Evolutionary conservation across 2,797 vertebrate species (phyloP).

Genomic region (Tadarida brasiliensis): DNA sequence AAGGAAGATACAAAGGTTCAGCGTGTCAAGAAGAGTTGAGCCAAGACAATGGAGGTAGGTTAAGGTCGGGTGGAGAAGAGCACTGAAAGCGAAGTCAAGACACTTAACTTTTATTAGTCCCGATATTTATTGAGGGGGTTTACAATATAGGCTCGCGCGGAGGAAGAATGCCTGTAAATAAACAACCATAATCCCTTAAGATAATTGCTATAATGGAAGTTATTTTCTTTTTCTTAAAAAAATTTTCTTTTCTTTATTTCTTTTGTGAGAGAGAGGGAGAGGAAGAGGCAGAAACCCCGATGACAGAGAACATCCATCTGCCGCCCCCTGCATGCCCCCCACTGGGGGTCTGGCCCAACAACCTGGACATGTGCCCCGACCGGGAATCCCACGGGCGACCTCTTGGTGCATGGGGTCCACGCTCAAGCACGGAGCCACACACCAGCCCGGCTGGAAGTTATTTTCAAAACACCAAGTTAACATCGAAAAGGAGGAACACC

Average conservation of each 20-base stretch:
- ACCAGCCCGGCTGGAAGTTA: neutral
- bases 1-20: neutral
- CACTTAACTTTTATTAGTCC: neutral
- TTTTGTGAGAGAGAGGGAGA: too few species aligned
- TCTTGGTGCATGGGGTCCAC: too few species aligned
- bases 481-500: too few species aligned
- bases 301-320: too few species aligned
- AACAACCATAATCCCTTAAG: neutral
- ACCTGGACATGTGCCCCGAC: too few species aligned
- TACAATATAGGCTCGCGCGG: neutral
- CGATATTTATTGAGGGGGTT: neutral
- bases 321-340: too few species aligned
- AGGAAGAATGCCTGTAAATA: neutral
- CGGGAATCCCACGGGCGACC: too few species aligned
- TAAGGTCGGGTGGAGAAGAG: neutral
- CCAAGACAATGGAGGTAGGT: neutral
- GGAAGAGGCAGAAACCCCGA: too few species aligned
- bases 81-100: neutral
- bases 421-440: too few species aligned
- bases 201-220: neutral
- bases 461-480: neutral
- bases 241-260: too few species aligned
- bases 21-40: neutral
- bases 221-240: too few species aligned
- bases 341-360: too few species aligned